phyloP scores from a whole-genome alignment of 2,888 invertebrate genomes.

The Lepetodrilus schrolli region DNA sequence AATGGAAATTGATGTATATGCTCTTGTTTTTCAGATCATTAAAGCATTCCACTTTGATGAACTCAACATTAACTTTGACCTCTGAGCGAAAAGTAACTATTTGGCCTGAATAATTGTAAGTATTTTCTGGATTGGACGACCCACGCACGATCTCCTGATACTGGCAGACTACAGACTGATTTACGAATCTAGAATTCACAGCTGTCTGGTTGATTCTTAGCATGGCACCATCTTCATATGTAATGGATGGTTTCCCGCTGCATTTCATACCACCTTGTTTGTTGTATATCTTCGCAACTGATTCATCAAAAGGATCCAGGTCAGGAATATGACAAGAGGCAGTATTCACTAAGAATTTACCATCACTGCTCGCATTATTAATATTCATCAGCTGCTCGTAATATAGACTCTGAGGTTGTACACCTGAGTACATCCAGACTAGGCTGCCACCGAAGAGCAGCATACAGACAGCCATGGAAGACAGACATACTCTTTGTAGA shows the following conservation, averaged over 20 bases:
- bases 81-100: conserved; percentile 21
- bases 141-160: not conserved
- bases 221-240: conserved; percentile 10
- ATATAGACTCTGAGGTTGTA: no score
- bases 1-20: conserved; percentile 52
- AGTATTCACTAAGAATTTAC: no score
- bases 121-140: not conserved
- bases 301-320: not conserved
- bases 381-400: no score
- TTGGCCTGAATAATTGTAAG: not conserved
- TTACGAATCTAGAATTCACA: not conserved
- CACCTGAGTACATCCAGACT: no score
- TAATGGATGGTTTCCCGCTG: not conserved
- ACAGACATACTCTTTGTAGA: no score
- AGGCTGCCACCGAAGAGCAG: no score
- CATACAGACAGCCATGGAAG: no score
- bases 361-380: no score
- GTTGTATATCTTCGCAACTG: not conserved
- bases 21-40: conserved; percentile 24
- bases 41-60: conserved; percentile 49
- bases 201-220: conserved; percentile 13
- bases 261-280: not conserved
- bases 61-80: conserved; percentile 39
- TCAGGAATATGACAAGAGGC: not conserved
- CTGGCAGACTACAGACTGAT: not conserved